These are phyloP conservation scores for cattle (Bos taurus) DNA, from an alignment of 2,113 vertebrate genomes.

Conservation along the genomic window ARS-UCD2.0 NC_037344.1:68910501-68911000, in stretches of 20 bases:
- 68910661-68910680: neutral
- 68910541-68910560: neutral
- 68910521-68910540: neutral
- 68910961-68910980: neutral
- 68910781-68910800: constrained; percentile 57
- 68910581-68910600: neutral
- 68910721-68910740: constrained; percentile 35
- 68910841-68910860: neutral
- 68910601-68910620: neutral
- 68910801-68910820: constrained; percentile 50
- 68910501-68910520: neutral
- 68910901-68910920: neutral
- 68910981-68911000: neutral
- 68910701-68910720: neutral
- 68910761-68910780: constrained; percentile 24
- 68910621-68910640: neutral
- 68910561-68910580: neutral
- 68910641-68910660: neutral
- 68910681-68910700: neutral
- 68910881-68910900: neutral
- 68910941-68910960: rapidly evolving
- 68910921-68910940: neutral
- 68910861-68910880: neutral
- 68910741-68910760: constrained; percentile 17
- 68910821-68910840: constrained; percentile 38